phyloP scores from a whole-genome alignment of 2,888 invertebrate genomes.

The Drosophila borealis region DNA sequence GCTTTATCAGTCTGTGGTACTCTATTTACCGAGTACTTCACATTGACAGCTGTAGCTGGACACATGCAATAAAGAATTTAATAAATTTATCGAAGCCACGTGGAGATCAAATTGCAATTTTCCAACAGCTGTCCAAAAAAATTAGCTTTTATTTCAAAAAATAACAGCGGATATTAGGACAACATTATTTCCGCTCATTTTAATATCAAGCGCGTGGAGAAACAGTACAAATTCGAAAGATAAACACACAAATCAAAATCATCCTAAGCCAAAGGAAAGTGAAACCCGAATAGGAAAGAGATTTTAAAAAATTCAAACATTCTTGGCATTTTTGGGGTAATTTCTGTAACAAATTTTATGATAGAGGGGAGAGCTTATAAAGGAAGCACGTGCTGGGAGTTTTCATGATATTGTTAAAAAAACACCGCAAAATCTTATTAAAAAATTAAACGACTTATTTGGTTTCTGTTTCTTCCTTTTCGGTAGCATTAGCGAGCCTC shows the following conservation, averaged over 20 bases:
- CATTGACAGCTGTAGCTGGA: slow-evolving; percentile 68
- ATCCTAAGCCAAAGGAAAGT: slow-evolving; percentile 56
- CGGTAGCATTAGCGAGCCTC: slow-evolving; percentile 8
- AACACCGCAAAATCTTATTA: slow-evolving; percentile 75
- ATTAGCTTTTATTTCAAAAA: slow-evolving; percentile 8
- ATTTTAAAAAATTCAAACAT: slow-evolving; percentile 40
- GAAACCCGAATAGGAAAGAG: slow-evolving; percentile 47
- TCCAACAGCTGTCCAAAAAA: slow-evolving; percentile 55
- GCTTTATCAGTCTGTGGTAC: slow-evolving; percentile 47
- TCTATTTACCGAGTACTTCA: slow-evolving; percentile 72
- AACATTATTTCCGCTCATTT: slow-evolving; percentile 68
- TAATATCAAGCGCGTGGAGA: slow-evolving; percentile 39
- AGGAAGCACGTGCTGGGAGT: slow-evolving; percentile 66
- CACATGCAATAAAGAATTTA: slow-evolving; percentile 24
- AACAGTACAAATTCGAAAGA: slow-evolving; percentile 58
- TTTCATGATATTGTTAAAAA: slow-evolving; percentile 55
- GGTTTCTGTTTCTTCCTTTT: slow-evolving; percentile 28
- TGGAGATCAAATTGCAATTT: slow-evolving; percentile 58
- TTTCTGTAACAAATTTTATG: slow-evolving; percentile 56
- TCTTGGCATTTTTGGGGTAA: slow-evolving; percentile 68
- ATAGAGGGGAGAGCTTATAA: slow-evolving; percentile 60
- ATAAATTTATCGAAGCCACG: slow-evolving; percentile 40
- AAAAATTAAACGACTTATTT: slow-evolving; percentile 80
- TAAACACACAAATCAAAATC: slow-evolving; percentile 72
- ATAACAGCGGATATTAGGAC: slow-evolving; percentile 63